These are phyloP conservation scores for Corythornis leucogaster DNA, from an alignment of 2,797 vertebrate genomes.

Conservation along the genomic window DNA sequence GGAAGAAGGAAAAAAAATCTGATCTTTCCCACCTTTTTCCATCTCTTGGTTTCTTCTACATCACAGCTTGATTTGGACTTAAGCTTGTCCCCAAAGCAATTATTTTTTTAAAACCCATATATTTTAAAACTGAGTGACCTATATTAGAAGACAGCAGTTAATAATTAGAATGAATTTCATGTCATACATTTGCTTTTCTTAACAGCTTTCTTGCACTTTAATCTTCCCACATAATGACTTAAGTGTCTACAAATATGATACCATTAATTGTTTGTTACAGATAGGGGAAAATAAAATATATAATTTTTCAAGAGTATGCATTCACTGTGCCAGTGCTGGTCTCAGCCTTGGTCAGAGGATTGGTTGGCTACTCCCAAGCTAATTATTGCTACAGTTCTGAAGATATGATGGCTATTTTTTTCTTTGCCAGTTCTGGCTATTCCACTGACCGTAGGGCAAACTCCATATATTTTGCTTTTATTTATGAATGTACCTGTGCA, in stretches of 20 bases:
- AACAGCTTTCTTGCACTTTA: neutral
- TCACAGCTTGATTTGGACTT: neutral
- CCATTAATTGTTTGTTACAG: neutral
- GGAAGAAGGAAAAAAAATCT: accelerated
- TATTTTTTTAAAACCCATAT: neutral
- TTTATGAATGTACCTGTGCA: neutral
- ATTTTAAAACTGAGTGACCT: neutral
- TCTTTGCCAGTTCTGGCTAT: neutral
- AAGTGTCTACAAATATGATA: neutral
- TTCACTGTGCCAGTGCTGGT: neutral
- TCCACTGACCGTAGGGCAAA: neutral
- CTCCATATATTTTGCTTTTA: neutral
- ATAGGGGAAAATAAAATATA: neutral
- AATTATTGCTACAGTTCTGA: neutral
- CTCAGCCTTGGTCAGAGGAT: neutral
- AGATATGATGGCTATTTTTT: neutral
- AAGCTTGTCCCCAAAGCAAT: neutral
- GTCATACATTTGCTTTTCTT: neutral
- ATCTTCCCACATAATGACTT: neutral
- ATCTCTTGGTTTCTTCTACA: neutral
- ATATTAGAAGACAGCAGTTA: neutral
- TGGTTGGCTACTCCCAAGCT: neutral
- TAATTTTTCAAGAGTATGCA: neutral
- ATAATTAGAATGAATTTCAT: neutral
- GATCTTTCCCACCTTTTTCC: neutral